Conservation (phyloP, 2,113 vertebrate genomes). For the Tragelaphus strepsiceros region DNA sequence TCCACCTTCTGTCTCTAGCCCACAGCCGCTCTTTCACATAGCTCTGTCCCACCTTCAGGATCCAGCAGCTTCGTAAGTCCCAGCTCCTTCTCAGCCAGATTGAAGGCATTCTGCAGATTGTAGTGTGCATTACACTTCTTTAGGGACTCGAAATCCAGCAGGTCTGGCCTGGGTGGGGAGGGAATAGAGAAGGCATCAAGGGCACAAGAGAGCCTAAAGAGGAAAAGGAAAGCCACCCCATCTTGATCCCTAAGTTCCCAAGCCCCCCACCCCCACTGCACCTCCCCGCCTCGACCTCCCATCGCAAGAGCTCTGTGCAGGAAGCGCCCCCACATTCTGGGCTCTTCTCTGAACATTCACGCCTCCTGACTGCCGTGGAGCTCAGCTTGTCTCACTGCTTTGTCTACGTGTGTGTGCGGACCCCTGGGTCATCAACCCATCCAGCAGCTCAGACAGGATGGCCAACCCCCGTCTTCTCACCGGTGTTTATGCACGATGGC, state of each 20-base stretch:
- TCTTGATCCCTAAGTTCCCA: background rate
- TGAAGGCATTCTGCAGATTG: constrained; percentile 95
- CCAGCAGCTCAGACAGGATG: rapidly evolving
- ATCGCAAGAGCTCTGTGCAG: background rate
- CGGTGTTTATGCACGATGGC: constrained; percentile 97
- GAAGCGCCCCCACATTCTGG: background rate
- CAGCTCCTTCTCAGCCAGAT: constrained; percentile 91
- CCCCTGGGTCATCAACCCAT: background rate
- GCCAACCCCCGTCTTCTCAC: constrained; percentile 65
- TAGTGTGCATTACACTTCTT: constrained; percentile 94
- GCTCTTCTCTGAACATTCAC: background rate
- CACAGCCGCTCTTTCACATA: background rate
- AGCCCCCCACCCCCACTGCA: background rate
- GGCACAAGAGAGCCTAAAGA: background rate
- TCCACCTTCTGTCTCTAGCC: background rate
- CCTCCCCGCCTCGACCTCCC: background rate
- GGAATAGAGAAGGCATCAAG: background rate
- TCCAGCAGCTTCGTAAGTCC: constrained; percentile 94
- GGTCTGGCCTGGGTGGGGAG: constrained; percentile 82
- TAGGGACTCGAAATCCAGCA: constrained; percentile 92
- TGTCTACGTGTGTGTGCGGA: rapidly evolving
- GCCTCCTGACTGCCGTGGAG: background rate
- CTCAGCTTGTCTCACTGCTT: background rate
- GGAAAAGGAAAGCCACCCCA: background rate
- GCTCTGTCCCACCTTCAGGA: constrained; percentile 87